Evolutionary conservation across 2,888 invertebrate species (phyloP), one percentile per base, ranked within the genome.

Genomic region (Oligia strigilis): DNA sequence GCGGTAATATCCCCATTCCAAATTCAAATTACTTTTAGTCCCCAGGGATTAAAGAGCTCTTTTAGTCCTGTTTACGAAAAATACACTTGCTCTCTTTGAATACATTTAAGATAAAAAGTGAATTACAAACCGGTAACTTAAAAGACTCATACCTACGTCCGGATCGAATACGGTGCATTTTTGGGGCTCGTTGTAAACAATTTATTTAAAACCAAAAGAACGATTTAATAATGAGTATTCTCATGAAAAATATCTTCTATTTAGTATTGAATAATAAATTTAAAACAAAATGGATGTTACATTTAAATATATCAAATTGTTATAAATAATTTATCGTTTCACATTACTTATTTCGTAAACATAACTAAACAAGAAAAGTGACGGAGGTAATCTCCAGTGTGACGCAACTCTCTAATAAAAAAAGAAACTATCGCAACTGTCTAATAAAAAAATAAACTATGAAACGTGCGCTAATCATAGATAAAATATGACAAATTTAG

Each of bases 311-410:
- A 36, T 60, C 6, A 40, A n/a, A 58, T n/a, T 11, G 11, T 6
- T 11, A n/a, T 40, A 1, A 17, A 40, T 40, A 60, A n/a, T 55
- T n/a, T 17, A 6, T 11, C 2, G 36, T 58, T 75, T 6, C 23
- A 46, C 2, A 17, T 36, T 13, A 62, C 77, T n/a, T n/a, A 9
- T 52, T 80, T 83, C 65, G 81, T 89, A 90, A 91, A 92, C 90
- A 49, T 49, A 85, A 74, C 85, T 80, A 91, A 91, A 91, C 87
- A 86, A 73, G 52, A 58, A 78, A 82, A 75, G 43, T 60, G 52
- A 49, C 52, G 36, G 40, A 40, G 13, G 36, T 65, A 65, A 36
- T 19, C 9, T 71, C 17, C n/a, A n/a, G n/a, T n/a, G n/a, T n/a
- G n/a, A n/a, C n/a, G n/a, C n/a, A n/a, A n/a, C n/a, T n/a, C n/a